Percentiles rank a stretch among this genome's conserved stretches.
Evolutionary conservation across 2,113 vertebrate genomes (phyloP).

Genomic region (Oostethus manadensis): DNA sequence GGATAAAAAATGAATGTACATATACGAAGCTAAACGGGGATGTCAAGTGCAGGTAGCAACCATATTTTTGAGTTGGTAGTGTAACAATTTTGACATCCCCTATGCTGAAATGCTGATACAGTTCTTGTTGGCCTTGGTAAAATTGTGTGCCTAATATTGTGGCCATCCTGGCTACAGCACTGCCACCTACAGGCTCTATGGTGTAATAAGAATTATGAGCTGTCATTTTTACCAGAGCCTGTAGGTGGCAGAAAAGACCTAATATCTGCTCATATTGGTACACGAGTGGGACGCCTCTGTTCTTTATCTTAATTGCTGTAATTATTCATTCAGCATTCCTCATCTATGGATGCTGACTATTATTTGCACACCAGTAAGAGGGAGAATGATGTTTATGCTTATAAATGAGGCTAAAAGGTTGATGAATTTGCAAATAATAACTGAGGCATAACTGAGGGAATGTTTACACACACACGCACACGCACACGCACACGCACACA

Average conservation of each 20-base stretch:
- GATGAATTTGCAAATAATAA: conserved; percentile 44
- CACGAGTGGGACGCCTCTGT: not conserved
- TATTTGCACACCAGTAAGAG: conserved; percentile 46
- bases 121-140: no score
- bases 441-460: conserved; percentile 53
- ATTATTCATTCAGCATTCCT: conserved; percentile 54
- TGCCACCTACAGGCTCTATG: conserved; percentile 26
- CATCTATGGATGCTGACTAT: conserved; percentile 24
- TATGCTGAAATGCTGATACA: no score
- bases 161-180: not conserved
- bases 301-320: conserved; percentile 44
- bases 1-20: no score
- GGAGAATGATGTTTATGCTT: conserved; percentile 6
- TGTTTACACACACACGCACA: conserved; percentile 30
- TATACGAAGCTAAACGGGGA: no score
- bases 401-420: conserved; percentile 24
- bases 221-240: not conserved
- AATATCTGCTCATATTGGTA: conserved; percentile 9
- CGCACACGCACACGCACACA: no score
- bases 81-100: no score
- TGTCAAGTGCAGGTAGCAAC: no score
- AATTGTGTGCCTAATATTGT: not conserved
- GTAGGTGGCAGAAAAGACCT: conserved; percentile 56
- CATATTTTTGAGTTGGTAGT: no score
- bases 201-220: not conserved